Percentiles rank a stretch among this genome's conserved stretches.
phyloP scores from a whole-genome alignment of 2,888 invertebrate species.

The Drosophila cognata region DNA sequence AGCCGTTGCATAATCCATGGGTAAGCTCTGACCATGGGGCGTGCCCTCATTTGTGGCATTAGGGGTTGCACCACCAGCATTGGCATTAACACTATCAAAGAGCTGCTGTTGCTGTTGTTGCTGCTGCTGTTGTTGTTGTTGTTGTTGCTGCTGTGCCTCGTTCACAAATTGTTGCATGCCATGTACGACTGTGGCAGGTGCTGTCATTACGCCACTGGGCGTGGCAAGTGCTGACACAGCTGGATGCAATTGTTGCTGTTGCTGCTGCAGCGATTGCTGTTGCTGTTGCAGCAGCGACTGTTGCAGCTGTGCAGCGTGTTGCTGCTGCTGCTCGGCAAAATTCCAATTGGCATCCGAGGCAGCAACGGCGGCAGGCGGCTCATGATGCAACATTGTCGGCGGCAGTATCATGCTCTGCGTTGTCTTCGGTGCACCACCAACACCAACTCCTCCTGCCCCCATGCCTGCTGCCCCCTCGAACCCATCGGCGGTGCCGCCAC shows the following conservation, averaged over 20 bases:
- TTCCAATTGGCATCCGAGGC: constrained; percentile 83
- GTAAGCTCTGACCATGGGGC: constrained; percentile 85
- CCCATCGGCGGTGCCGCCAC: constrained; percentile 1
- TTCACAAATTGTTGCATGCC: constrained; percentile 79
- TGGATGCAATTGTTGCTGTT: constrained; percentile 43
- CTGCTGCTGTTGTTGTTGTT: constrained; percentile 77
- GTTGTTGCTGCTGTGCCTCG: constrained; percentile 50
- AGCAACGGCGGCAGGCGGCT: constrained; percentile 78
- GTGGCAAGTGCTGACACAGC: constrained; percentile 61
- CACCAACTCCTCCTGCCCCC: constrained; percentile 34
- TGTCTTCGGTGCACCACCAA: constrained; percentile 68
- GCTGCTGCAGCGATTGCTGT: constrained; percentile 82
- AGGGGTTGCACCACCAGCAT: constrained; percentile 60
- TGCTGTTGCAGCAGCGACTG: constrained; percentile 50
- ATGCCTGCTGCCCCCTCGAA: not conserved
- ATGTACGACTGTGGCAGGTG: constrained; percentile 84
- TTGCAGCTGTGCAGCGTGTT: constrained; percentile 22
- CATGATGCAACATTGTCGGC: constrained; percentile 71
- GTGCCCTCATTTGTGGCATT: constrained; percentile 53
- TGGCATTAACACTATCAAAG: constrained; percentile 85
- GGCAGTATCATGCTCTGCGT: constrained; percentile 83
- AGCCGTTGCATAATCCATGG: constrained; percentile 80
- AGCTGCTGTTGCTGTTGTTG: constrained; percentile 86
- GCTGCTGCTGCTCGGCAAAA: constrained; percentile 65
- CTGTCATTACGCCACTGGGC: constrained; percentile 85